Evolutionary conservation across 2,888 invertebrate species (phyloP).

Genomic region (Eupithecia dodoneata): DNA sequence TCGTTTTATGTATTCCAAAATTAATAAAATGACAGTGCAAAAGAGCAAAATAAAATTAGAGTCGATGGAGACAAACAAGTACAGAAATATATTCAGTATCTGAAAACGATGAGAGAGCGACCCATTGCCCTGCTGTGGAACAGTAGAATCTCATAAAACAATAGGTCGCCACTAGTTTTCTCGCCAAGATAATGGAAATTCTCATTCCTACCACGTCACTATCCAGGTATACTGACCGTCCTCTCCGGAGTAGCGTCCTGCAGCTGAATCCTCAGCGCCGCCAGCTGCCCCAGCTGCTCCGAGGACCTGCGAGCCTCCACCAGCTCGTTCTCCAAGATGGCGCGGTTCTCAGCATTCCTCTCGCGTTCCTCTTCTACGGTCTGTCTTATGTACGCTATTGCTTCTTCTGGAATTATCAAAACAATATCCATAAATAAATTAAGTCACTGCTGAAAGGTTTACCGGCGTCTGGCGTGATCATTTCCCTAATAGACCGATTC

Average conservation of each 20-base stretch:
- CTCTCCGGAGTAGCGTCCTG: constrained; percentile 62
- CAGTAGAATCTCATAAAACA: no score
- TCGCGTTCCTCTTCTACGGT: constrained; percentile 75
- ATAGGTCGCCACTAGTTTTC: no score
- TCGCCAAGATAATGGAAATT: no score
- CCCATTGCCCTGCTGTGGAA: no score
- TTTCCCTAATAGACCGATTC: neutral
- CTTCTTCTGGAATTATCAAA: constrained; percentile 61
- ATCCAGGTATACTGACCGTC: constrained; percentile 57
- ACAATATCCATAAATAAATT: neutral
- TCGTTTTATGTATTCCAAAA: no score
- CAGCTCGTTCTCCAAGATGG: constrained; percentile 67
- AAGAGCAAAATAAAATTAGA: no score
- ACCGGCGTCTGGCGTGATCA: neutral
- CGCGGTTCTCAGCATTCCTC: constrained; percentile 69
- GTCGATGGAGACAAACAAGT: no score
- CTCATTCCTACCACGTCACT: no score
- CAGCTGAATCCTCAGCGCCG: constrained; percentile 64
- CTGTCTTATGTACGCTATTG: constrained; percentile 71
- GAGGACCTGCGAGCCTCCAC: constrained; percentile 69
- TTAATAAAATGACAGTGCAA: no score
- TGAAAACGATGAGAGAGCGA: no score
- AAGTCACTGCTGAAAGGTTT: neutral
- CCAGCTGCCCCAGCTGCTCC: constrained; percentile 67
- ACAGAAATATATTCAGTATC: no score